These are phyloP conservation scores for Pteruthius melanotis DNA, from an alignment of 2,113 vertebrate genomes.

Conservation along the genomic window DNA sequence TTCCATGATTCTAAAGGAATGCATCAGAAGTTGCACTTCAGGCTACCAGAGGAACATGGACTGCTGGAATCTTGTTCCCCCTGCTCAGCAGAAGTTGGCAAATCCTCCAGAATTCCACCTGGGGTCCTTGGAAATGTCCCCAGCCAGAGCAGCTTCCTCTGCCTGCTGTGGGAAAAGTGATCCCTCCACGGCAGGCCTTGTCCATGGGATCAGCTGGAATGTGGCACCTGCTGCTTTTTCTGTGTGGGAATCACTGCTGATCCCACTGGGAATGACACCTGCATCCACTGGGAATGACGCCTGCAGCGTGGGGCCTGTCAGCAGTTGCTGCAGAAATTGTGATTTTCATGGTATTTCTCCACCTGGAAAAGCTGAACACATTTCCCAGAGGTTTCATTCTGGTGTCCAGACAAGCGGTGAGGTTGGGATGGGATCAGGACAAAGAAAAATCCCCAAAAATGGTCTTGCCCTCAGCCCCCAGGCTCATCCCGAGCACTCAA, in stretches of 20 bases:
- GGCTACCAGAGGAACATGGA: background rate
- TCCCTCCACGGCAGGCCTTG: background rate
- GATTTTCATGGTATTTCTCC: background rate
- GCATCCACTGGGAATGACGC: background rate
- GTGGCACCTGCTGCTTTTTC: background rate
- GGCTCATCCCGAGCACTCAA: background rate
- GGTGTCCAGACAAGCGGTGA: background rate
- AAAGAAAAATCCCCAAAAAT: background rate
- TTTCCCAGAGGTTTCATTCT: background rate
- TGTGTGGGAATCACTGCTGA: background rate
- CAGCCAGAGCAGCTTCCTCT: background rate
- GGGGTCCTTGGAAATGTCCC: background rate
- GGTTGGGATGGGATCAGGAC: background rate
- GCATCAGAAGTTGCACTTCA: background rate
- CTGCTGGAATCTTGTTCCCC: background rate
- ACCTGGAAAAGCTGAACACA: background rate
- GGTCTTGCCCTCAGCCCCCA: background rate
- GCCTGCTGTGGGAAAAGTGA: rapidly evolving
- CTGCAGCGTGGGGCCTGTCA: background rate
- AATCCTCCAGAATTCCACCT: background rate
- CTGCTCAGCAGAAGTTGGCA: background rate
- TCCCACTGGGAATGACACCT: background rate
- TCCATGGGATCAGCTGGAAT: background rate
- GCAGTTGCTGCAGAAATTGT: background rate
- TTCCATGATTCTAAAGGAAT: background rate